Evolutionary conservation across 2,113 vertebrate genomes (phyloP).

Genomic region (Plotosus lineatus): DNA sequence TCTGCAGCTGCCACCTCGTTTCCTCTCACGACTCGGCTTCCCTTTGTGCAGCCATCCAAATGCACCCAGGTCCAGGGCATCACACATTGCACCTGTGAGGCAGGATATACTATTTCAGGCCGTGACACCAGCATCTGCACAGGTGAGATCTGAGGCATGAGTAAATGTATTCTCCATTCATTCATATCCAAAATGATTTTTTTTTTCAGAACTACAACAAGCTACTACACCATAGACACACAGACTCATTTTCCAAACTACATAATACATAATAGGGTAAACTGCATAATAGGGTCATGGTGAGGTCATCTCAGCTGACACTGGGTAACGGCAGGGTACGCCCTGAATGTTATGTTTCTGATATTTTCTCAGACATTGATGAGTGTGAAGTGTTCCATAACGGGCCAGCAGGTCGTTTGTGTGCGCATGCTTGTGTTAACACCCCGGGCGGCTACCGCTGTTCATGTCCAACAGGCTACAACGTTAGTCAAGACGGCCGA

Average conservation of each 20-base stretch:
- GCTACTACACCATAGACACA: no score
- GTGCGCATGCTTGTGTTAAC: slow-evolving; percentile 81
- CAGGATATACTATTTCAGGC: slow-evolving; percentile 79
- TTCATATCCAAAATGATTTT: no score
- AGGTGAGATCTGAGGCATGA: slow-evolving; percentile 66
- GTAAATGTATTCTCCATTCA: no score
- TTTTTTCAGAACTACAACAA: no score
- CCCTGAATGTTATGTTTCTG: no score
- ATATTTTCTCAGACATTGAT: slow-evolving; percentile 76
- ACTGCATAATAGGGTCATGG: no score
- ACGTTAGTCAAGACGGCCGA: slow-evolving; percentile 71
- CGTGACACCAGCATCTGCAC: slow-evolving; percentile 73
- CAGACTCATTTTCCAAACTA: no score
- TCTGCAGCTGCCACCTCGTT: slow-evolving; percentile 59
- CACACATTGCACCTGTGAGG: slow-evolving; percentile 80
- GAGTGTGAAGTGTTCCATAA: slow-evolving; percentile 85
- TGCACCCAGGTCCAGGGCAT: slow-evolving; percentile 74
- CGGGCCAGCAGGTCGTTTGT: slow-evolving; percentile 73
- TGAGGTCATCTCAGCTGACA: no score
- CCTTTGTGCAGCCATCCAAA: slow-evolving; percentile 75
- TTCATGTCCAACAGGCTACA: slow-evolving; percentile 79
- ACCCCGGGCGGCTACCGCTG: slow-evolving; percentile 84
- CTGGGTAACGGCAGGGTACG: no score
- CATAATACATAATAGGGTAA: no score
- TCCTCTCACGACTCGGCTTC: slow-evolving; percentile 64